These are phyloP conservation scores for Cottus gobio DNA, from an alignment of 2,113 vertebrate species.

Conservation along the genomic window DNA sequence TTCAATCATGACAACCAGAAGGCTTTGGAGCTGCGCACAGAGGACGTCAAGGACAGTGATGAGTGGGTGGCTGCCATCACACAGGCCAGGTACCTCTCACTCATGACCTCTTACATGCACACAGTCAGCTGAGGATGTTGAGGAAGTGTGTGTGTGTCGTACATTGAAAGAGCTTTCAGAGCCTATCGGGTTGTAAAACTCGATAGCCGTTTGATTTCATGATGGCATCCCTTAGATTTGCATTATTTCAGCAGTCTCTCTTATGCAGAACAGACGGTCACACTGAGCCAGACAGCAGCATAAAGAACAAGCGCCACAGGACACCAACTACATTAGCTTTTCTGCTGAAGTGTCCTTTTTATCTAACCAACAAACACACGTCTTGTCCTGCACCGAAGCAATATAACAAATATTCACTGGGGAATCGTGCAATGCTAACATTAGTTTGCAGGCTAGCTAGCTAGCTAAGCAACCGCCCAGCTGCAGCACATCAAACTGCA, in stretches of 20 bases:
- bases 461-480: background rate
- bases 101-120: constrained; percentile 27
- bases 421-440: background rate
- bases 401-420: background rate
- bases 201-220: background rate
- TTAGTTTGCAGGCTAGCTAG: background rate
- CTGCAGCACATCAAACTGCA: background rate
- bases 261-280: background rate
- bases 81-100: constrained; percentile 89
- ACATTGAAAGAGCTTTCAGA: background rate
- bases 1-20: constrained; percentile 99
- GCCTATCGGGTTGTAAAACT: background rate
- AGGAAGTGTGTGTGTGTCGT: background rate
- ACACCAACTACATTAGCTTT: background rate
- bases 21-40: constrained; percentile 92
- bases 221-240: too few relatives aligned
- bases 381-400: background rate
- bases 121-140: background rate
- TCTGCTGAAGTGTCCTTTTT: background rate
- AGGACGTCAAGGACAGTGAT: constrained; percentile 95
- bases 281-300: background rate
- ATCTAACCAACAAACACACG: background rate
- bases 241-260: too few relatives aligned
- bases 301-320: background rate
- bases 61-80: constrained; percentile 97